Conservation (phyloP, 2,797 vertebrate genomes). For the Orientallactaga sibirica region DNA sequence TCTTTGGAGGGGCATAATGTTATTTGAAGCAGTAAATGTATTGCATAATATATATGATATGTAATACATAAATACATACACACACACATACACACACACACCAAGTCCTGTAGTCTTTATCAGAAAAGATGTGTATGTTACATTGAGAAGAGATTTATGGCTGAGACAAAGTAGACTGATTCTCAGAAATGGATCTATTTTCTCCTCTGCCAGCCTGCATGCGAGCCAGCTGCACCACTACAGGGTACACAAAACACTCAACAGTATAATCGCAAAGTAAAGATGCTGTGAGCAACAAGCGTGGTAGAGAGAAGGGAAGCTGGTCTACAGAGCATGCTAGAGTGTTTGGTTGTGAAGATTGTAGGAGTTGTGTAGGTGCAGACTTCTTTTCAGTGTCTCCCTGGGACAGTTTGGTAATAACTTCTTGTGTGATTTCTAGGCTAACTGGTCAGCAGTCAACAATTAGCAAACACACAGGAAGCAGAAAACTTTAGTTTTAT, state of each 20-base stretch:
- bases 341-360: neutral
- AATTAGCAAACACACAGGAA: neutral
- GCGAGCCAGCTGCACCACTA: neutral
- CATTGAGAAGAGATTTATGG: conserved; percentile 39
- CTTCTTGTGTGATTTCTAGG: neutral
- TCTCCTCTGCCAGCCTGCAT: conserved; percentile 22
- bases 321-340: neutral
- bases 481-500: neutral
- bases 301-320: too few relatives aligned
- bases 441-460: neutral
- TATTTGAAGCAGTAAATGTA: neutral
- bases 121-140: neutral
- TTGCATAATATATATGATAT: too few relatives aligned
- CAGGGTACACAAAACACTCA: neutral
- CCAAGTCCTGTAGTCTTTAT: conserved; percentile 7
- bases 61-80: too few relatives aligned
- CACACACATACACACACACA: too few relatives aligned
- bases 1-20: conserved; percentile 12
- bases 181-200: conserved; percentile 12
- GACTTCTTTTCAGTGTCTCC: neutral
- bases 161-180: neutral
- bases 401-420: neutral
- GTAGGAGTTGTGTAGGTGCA: neutral
- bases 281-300: neutral
- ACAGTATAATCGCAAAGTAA: neutral